These are phyloP conservation scores for Mormyrus hasselquistii DNA, from an alignment of 2,797 vertebrate genomes.

Conservation along the genomic window DNA sequence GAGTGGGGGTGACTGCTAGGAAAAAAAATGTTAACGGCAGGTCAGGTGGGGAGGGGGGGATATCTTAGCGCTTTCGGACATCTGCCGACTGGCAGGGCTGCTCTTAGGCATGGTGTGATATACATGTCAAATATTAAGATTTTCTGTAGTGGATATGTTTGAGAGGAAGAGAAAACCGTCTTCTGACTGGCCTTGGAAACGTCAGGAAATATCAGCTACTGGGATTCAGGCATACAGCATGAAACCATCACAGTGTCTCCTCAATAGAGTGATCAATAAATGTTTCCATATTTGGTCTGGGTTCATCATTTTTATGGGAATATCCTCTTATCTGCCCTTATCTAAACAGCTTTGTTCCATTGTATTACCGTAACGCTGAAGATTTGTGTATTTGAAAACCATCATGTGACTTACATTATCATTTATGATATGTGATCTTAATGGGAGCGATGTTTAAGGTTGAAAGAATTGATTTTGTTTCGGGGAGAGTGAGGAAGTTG, in stretches of 20 bases:
- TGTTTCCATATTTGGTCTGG: background rate
- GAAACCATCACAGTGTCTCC: background rate
- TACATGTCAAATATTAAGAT: background rate
- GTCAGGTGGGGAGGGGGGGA: background rate
- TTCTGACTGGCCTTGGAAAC: background rate
- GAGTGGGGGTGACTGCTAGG: conserved; percentile 4
- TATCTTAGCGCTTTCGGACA: background rate
- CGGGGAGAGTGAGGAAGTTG: background rate
- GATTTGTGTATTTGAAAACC: background rate
- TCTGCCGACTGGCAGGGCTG: background rate
- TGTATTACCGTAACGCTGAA: background rate
- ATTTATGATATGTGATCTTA: background rate
- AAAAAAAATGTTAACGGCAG: background rate
- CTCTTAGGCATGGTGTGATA: background rate
- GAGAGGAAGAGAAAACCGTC: background rate
- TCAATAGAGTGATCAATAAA: background rate
- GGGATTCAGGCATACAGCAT: background rate
- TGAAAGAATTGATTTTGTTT: background rate
- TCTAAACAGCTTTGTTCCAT: background rate
- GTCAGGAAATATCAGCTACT: background rate
- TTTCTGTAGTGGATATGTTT: background rate
- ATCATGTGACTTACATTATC: background rate
- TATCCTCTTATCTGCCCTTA: background rate
- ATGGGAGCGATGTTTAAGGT: background rate
- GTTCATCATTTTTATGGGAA: background rate